phyloP scores from a whole-genome alignment of 2,113 vertebrate genomes.

The Ptilorrhoa leucosticta region DNA sequence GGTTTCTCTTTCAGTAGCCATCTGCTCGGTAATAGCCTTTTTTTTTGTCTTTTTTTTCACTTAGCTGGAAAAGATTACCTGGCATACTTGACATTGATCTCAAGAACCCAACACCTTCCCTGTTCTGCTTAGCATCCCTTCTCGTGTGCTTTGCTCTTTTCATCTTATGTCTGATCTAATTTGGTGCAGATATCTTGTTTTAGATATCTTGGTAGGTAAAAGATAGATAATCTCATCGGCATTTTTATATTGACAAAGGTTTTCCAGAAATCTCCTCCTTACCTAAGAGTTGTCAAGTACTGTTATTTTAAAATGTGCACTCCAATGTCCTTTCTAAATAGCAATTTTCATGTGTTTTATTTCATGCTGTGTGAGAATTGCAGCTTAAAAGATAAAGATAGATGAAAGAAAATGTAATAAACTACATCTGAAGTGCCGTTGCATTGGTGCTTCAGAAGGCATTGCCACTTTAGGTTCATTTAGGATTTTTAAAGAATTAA shows the following conservation, averaged over 20 bases:
- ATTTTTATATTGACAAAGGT: background rate
- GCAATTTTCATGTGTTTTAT: background rate
- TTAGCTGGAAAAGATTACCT: slow-evolving; percentile 12
- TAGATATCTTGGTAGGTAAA: background rate
- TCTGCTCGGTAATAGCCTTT: background rate
- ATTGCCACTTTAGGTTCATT: background rate
- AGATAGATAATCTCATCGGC: background rate
- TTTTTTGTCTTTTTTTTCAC: background rate
- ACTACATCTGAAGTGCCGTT: background rate
- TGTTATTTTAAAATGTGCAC: background rate
- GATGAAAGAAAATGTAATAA: background rate
- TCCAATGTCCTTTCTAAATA: background rate
- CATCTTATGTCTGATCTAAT: background rate
- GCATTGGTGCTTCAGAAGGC: background rate
- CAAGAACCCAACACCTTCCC: background rate
- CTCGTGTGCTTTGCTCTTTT: background rate
- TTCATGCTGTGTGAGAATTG: background rate
- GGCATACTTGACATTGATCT: background rate
- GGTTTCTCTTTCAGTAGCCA: background rate
- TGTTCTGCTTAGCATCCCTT: background rate
- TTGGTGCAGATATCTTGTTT: background rate
- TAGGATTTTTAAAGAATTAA: background rate
- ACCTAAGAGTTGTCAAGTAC: background rate
- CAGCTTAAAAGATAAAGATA: background rate
- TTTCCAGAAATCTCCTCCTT: background rate